A percentile compares a stretch with the other conserved stretches of the same genome.
Conservation (phyloP, 2,888 invertebrate species). For the Melolontha melolontha region DNA sequence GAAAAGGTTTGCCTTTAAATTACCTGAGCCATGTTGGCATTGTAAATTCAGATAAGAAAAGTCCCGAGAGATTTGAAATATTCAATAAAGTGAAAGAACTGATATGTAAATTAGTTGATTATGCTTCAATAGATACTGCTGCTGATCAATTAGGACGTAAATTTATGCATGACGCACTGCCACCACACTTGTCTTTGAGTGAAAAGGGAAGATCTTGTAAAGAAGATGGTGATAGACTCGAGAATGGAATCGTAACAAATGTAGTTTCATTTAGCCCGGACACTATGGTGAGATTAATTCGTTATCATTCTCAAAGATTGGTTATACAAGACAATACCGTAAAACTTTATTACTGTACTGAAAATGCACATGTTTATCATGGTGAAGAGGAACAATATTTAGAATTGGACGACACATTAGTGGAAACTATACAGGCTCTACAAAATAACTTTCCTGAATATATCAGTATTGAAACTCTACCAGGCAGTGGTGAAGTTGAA, state of each 20-base stretch:
- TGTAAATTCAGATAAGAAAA: slow-evolving; percentile 68
- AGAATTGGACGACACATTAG: slow-evolving; percentile 77
- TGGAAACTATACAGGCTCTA: slow-evolving; percentile 78
- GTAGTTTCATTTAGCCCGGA: slow-evolving; percentile 74
- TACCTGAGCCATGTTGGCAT: slow-evolving; percentile 82
- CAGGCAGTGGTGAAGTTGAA: slow-evolving; percentile 72
- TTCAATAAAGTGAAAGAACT: slow-evolving; percentile 68
- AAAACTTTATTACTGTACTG: slow-evolving; percentile 83
- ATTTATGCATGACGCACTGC: slow-evolving; percentile 88
- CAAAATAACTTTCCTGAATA: slow-evolving; percentile 83
- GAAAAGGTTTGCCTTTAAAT: slow-evolving; percentile 81
- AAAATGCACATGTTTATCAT: slow-evolving; percentile 89
- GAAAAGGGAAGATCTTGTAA: slow-evolving; percentile 80
- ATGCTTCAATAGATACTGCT: slow-evolving; percentile 80
- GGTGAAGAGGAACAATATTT: slow-evolving; percentile 82
- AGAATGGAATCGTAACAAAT: slow-evolving; percentile 73
- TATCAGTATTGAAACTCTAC: slow-evolving; percentile 78
- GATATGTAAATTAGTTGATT: slow-evolving; percentile 71
- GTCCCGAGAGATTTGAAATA: slow-evolving; percentile 66
- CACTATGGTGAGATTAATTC: slow-evolving; percentile 71
- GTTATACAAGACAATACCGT: slow-evolving; percentile 77
- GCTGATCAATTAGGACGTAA: slow-evolving; percentile 89
- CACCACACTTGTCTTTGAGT: slow-evolving; percentile 78
- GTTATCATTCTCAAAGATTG: slow-evolving; percentile 70
- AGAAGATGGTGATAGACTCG: slow-evolving; percentile 78